Base-by-base conservation (phyloP, 2,797 vertebrate species). In the Microcaecilia unicolor region DNA sequence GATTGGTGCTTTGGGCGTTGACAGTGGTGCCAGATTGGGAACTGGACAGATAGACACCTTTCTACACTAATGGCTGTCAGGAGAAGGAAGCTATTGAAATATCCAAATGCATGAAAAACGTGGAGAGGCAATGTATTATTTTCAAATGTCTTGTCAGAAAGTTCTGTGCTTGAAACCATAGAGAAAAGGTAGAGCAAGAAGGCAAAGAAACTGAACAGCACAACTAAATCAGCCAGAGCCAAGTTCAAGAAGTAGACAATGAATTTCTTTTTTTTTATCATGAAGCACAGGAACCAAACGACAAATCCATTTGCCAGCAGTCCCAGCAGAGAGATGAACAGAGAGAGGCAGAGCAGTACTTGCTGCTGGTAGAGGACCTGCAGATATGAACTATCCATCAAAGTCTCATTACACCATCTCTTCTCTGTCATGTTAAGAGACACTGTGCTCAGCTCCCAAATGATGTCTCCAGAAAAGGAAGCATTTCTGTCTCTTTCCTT, bases 211-310 rank as follows among this genome's bases (percentile, higher is more conserved):
- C n/a, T n/a, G 5, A 45, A 28, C 22, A 54, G 15, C 13, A 64
- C 50, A 23, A 61, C 41, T 17, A 65, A 41, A 31, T 58, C 54
- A 5, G 58, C 64, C 7, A 26, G 1, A 18, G 51, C 36, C 2
- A 64, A 37, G 18, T 62, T 47, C 2, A 61, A 42, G 10, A 52
- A 28, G 18, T 61, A 63, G 10, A 62, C 38, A 1, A 41, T 65
- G 21, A 60, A 62, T 4, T 40, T 48, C n/a, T 45, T 61, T 37
- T 28, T 60, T 18, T 41, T 44, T 22, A 56, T 7, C 1, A 10
- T 37, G 28, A 45, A 49, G 16, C 37, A 9, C 13, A 67, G 48
- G 33, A 58, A 34, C 27, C 39, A 47, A 18, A 42, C 17, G 15
- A 67, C 15, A 29, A 67, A 10, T 12, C 36, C 40, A 18, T 67